Evolutionary conservation across 1,140 invertebrate species (phyloP), one percentile per base, ranked within the genome.

Genomic region (Aphaenogaster floridana): DNA sequence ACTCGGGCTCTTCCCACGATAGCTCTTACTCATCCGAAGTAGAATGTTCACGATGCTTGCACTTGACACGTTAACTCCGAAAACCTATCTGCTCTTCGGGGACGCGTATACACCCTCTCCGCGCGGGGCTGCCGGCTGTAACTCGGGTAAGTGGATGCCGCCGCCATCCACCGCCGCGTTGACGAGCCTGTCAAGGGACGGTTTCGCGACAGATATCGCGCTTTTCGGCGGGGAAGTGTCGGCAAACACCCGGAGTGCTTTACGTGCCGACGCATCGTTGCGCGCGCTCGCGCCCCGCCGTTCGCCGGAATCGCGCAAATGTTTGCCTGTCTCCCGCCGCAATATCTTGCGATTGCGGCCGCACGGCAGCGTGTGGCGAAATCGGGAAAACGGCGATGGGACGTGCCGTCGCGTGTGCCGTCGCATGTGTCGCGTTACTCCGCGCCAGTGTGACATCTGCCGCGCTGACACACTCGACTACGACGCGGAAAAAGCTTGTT

Each of bases 171-270:
- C 28, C 28, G 28, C 28, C 28, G 11, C 34, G 34, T 76, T 66
- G 76, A 79, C 57, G 59, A 66, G 28, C 42, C 61, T 48, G 28
- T 79, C 80, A 61, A 74, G 42, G 28, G 5, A 59, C 21, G 52
- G 3, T 59, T n/a, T 71, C 42, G 42, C 15, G 21, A 48, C n/a
- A n/a, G 63, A n/a, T 52, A 48, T 39, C 74, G 21, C 15, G 45
- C 48, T 34, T 84, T 74, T 74, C n/a, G 69, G 48, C 1, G n/a
- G 39, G 28, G 54, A 84, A 84, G 34, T 61, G 54, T 74, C 54
- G 42, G 5, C 69, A 84, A 84, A 84, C 69, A 84, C 1, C 39
- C 21, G 34, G 42, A 74, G 54, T 74, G 39, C 54, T 84, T 84
- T 84, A 74, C 80, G 69, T 84, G 69, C 39, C 45, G 15, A 28